Conservation (phyloP, 2,797 vertebrate genomes). For the Jordanella pulchra region DNA sequence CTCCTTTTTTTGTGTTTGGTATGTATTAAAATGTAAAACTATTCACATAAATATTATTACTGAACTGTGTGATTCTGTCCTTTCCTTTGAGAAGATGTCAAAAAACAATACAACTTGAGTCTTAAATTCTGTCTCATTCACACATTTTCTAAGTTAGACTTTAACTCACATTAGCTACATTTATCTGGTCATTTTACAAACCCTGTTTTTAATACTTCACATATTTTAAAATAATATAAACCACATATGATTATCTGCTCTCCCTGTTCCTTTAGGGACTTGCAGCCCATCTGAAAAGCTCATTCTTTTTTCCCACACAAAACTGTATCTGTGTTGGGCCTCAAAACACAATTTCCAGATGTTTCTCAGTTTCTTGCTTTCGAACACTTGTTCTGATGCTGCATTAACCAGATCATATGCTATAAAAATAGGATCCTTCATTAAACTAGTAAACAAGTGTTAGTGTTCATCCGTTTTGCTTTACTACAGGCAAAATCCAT, state of each 20-base stretch:
- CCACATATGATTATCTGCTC: constrained; percentile 35
- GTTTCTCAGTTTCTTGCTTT: constrained; percentile 47
- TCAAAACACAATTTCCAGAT: constrained; percentile 67
- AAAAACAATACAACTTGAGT: not conserved
- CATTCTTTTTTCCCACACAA: constrained; percentile 57
- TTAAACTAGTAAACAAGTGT: not conserved
- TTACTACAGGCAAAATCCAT: not conserved
- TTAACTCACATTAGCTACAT: not conserved
- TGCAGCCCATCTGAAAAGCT: constrained; percentile 63
- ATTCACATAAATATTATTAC: constrained; percentile 73
- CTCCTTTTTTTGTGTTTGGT: constrained; percentile 64
- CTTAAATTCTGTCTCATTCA: not conserved
- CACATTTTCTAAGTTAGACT: not conserved
- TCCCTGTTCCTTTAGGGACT: constrained; percentile 28
- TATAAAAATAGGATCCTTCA: not conserved
- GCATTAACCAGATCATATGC: constrained; percentile 18
- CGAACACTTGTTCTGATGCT: constrained; percentile 18
- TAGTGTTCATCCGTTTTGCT: not conserved
- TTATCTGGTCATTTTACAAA: constrained; percentile 21
- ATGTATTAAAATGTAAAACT: constrained; percentile 60
- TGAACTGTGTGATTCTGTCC: constrained; percentile 39
- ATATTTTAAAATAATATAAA: constrained; percentile 20
- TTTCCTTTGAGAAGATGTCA: constrained; percentile 10
- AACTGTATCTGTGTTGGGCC: constrained; percentile 48
- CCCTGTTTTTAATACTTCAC: constrained; percentile 16